Conservation (phyloP, 2,113 vertebrate genomes). For the Maccullochella peelii region DNA sequence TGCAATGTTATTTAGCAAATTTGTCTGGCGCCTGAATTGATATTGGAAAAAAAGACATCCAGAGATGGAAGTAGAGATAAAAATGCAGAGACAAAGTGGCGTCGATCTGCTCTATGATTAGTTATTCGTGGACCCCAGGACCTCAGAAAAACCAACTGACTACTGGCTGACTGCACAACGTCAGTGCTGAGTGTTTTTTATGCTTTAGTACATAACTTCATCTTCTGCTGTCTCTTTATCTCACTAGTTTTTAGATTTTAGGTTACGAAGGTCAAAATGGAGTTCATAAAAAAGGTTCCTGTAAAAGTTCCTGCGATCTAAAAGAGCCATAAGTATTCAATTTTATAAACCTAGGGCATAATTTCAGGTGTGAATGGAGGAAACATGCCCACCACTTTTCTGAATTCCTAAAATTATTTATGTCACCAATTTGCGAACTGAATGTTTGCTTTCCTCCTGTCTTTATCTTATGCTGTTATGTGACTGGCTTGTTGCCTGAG, state of each 20-base stretch:
- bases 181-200: neutral
- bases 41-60: neutral
- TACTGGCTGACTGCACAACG: neutral
- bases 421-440: neutral
- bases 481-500: neutral
- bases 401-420: neutral
- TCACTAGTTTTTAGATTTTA: neutral
- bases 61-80: neutral
- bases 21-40: neutral
- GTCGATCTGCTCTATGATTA: neutral
- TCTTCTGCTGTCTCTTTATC: neutral
- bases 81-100: neutral
- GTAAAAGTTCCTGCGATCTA: neutral
- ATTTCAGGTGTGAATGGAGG: neutral
- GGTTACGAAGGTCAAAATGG: no score
- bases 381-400: neutral
- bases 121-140: neutral
- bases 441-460: neutral
- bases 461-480: neutral
- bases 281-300: constrained; percentile 18
- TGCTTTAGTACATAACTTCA: neutral
- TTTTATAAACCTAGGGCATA: neutral
- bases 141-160: neutral
- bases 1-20: neutral
- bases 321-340: neutral